These are phyloP conservation scores for Lycopodina hypogea DNA, from an alignment of 37 sponge, comb jelly and placozoan species.

Conservation along the genomic window DNA sequence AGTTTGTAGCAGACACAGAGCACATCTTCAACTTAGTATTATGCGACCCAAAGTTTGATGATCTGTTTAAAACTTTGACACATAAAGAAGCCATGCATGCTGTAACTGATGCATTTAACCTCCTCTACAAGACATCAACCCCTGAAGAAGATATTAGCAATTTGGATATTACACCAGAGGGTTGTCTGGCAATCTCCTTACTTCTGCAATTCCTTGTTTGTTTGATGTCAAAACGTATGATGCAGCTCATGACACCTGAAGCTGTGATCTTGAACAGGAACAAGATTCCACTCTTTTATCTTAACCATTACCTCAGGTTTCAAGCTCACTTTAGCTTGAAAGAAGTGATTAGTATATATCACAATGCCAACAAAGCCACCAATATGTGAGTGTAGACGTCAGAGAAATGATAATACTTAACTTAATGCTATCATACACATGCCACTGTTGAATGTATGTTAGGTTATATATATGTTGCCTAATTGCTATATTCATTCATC, in stretches of 20 bases:
- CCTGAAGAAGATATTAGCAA: not conserved
- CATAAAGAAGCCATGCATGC: slow-evolving; percentile 29
- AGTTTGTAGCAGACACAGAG: slow-evolving; percentile 23
- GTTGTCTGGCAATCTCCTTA: slow-evolving; percentile 38
- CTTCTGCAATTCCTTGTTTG: slow-evolving; percentile 63
- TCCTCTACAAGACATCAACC: slow-evolving; percentile 1
- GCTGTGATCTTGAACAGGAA: slow-evolving; percentile 52
- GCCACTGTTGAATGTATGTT: too few relatives aligned
- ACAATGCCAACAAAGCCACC: slow-evolving; percentile 10
- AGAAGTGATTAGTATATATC: slow-evolving; percentile 39
- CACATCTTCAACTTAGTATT: slow-evolving; percentile 15
- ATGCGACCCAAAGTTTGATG: slow-evolving; percentile 38
- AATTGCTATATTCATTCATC: too few relatives aligned
- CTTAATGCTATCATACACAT: too few relatives aligned
- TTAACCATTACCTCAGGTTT: slow-evolving; percentile 63
- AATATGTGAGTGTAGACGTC: slow-evolving; percentile 17
- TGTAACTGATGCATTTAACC: slow-evolving; percentile 34
- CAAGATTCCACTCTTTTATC: slow-evolving; percentile 57
- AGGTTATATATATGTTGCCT: too few relatives aligned
- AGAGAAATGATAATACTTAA: too few relatives aligned
- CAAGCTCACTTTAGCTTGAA: slow-evolving; percentile 84
- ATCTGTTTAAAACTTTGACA: slow-evolving; percentile 7
- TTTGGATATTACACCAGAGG: slow-evolving; percentile 27
- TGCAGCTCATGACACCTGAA: slow-evolving; percentile 78
- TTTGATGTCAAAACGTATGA: slow-evolving; percentile 43